Percentiles rank a stretch among this genome's conserved stretches.
phyloP scores from a whole-genome alignment of 2,888 invertebrate genomes.

The Morpho deidamia region DNA sequence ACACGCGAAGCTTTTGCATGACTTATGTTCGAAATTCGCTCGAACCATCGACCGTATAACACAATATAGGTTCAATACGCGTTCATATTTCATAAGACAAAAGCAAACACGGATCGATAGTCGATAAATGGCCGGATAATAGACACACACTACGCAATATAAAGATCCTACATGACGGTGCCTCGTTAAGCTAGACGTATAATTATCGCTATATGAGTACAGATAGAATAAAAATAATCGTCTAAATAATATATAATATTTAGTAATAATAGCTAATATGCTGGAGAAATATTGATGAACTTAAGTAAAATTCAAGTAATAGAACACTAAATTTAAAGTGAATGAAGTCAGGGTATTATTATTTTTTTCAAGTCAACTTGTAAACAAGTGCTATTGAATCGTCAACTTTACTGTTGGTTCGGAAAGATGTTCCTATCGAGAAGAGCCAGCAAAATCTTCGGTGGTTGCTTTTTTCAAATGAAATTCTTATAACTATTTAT shows the following conservation, averaged over 20 bases:
- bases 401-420: too few relatives aligned
- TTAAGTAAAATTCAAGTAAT: too few relatives aligned
- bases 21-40: slow-evolving; percentile 3
- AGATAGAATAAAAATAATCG: background rate
- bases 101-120: slow-evolving; percentile 18
- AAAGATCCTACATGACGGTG: slow-evolving; percentile 7
- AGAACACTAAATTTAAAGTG: too few relatives aligned
- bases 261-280: too few relatives aligned
- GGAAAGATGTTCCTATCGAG: too few relatives aligned
- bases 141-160: slow-evolving; percentile 4
- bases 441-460: too few relatives aligned
- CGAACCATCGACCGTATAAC: slow-evolving; percentile 2
- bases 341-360: too few relatives aligned
- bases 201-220: slow-evolving; percentile 1
- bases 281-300: too few relatives aligned
- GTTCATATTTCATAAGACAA: slow-evolving; percentile 21
- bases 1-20: background rate
- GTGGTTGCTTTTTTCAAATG: too few relatives aligned
- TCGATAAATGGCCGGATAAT: slow-evolving; percentile 17
- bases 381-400: too few relatives aligned
- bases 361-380: too few relatives aligned
- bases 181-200: slow-evolving; percentile 10
- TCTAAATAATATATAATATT: background rate
- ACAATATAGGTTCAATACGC: slow-evolving; percentile 7
- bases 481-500: too few relatives aligned